Evolutionary conservation across 1,140 invertebrate species (phyloP).

Genomic region (Sinella curviseta): DNA sequence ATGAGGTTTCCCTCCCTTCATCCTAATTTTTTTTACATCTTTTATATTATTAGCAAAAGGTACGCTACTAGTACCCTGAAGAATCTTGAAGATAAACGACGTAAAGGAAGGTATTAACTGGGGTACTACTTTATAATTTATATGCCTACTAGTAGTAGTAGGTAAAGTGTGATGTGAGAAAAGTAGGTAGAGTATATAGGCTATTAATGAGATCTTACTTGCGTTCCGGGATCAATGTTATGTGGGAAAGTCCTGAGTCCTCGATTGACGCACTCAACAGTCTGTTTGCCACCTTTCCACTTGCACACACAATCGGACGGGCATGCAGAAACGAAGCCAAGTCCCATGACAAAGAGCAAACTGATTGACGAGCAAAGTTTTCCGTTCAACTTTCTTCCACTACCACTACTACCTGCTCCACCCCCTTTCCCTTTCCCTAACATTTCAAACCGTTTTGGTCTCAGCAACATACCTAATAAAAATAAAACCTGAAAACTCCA

Average conservation of each 20-base stretch:
- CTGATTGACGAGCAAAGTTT: conserved; percentile 29
- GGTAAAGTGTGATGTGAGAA: too few species aligned
- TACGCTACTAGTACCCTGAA: too few species aligned
- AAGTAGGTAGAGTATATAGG: too few species aligned
- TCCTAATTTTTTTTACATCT: too few species aligned
- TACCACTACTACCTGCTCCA: background rate
- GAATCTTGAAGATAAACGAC: too few species aligned
- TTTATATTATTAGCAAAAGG: too few species aligned
- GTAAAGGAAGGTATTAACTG: too few species aligned
- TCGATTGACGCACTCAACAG: conserved; percentile 79
- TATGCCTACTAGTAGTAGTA: too few species aligned
- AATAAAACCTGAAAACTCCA: background rate
- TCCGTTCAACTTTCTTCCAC: conserved; percentile 15
- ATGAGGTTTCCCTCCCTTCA: too few species aligned
- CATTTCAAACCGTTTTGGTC: conserved; percentile 8
- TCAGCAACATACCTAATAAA: background rate
- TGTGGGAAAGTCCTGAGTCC: conserved; percentile 53
- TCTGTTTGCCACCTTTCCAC: conserved; percentile 88
- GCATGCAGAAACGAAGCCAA: conserved; percentile 58
- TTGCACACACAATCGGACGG: conserved; percentile 78
- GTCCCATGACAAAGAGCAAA: conserved; percentile 35
- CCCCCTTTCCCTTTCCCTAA: background rate
- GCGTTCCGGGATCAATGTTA: conserved; percentile 46
- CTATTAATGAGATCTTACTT: conserved; percentile 40
- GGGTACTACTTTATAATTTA: too few species aligned